A percentile compares a stretch with the other conserved stretches of the same genome.
phyloP scores from a whole-genome alignment of 1,140 invertebrate species.

The Trypoxylus dichotomus region DNA sequence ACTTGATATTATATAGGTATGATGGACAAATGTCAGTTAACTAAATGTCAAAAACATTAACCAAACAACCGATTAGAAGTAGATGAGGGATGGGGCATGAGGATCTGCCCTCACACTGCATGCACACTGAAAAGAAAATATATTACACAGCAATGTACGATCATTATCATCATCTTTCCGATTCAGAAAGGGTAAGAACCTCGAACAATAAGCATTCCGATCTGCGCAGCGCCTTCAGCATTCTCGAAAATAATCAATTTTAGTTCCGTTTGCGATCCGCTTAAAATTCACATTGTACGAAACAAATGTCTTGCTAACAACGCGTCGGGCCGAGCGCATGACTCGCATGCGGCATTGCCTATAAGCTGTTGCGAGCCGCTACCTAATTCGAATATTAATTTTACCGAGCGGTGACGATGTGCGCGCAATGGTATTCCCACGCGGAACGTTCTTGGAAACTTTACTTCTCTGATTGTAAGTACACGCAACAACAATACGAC shows the following conservation, averaged over 20 bases:
- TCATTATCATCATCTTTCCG: neutral
- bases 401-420: neutral
- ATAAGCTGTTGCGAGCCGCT: neutral
- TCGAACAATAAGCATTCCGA: constrained; percentile 30
- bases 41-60: no score
- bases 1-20: no score
- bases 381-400: constrained; percentile 32
- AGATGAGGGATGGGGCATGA: no score
- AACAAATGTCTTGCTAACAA: constrained; percentile 30
- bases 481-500: no score
- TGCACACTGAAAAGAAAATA: no score
- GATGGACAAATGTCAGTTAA: no score
- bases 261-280: constrained; percentile 30
- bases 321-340: neutral
- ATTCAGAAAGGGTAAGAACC: constrained; percentile 26
- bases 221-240: constrained; percentile 2
- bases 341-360: constrained; percentile 24
- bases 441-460: constrained; percentile 21
- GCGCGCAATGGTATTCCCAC: constrained; percentile 28
- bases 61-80: no score
- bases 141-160: no score
- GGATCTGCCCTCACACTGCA: no score
- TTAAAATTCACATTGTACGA: constrained; percentile 27
- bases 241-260: constrained; percentile 29
- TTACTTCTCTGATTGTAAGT: no score